Conservation (phyloP, 2,888 invertebrate genomes). For the Melinopterus prodromus region DNA sequence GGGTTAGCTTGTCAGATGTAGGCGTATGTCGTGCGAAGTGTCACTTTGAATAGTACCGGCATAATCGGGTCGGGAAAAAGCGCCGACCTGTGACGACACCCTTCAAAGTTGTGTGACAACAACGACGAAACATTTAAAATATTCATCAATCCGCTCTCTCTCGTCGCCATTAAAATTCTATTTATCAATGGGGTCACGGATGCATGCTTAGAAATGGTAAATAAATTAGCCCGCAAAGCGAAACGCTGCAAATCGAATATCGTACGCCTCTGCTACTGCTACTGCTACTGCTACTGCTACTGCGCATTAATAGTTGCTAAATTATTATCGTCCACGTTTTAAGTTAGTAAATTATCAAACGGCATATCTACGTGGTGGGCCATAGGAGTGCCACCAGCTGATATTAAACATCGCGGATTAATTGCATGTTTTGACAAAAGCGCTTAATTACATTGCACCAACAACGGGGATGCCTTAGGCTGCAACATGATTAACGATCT, state of each 20-base stretch:
- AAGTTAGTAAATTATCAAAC: neutral
- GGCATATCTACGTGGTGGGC: neutral
- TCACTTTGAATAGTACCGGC: constrained; percentile 12
- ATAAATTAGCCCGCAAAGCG: neutral
- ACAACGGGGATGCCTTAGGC: neutral
- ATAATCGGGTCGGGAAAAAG: constrained; percentile 5
- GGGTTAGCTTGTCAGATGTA: neutral
- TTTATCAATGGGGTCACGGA: neutral
- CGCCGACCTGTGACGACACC: neutral
- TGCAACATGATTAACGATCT: constrained; percentile 22
- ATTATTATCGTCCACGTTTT: neutral
- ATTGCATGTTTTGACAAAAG: constrained; percentile 7
- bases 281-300: too few relatives aligned
- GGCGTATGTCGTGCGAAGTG: constrained; percentile 18
- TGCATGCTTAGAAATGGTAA: neutral
- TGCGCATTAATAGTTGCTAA: constrained; percentile 4
- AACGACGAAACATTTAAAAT: constrained; percentile 11
- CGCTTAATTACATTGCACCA: constrained; percentile 15
- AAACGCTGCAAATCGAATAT: neutral
- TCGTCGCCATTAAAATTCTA: constrained; percentile 5
- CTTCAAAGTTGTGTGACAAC: constrained; percentile 22
- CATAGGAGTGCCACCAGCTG: neutral
- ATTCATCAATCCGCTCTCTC: neutral
- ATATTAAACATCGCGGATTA: constrained; percentile 10
- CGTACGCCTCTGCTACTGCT: too few relatives aligned